phyloP scores from a whole-genome alignment of 2,888 invertebrate species.

The Andrena bucephala region DNA sequence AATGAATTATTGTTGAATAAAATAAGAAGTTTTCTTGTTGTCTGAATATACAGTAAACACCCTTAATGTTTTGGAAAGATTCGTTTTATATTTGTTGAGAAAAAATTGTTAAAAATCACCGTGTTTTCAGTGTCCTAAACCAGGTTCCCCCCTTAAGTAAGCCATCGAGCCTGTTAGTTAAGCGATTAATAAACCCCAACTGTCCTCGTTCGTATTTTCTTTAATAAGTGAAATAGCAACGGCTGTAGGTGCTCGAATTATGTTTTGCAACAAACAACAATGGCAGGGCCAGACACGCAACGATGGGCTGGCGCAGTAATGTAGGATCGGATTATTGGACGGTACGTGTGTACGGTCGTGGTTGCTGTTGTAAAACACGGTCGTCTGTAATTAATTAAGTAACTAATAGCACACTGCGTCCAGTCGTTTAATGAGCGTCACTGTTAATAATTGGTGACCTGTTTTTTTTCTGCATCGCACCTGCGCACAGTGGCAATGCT shows the following conservation, averaged over 20 bases:
- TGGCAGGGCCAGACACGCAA: slow-evolving; percentile 69
- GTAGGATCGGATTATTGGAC: slow-evolving; percentile 81
- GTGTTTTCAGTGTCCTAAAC: too few relatives aligned
- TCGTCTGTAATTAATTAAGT: slow-evolving; percentile 81
- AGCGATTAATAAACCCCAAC: too few relatives aligned
- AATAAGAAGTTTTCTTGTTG: too few relatives aligned
- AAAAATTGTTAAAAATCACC: too few relatives aligned
- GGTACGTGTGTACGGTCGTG: slow-evolving; percentile 65
- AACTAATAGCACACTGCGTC: slow-evolving; percentile 75
- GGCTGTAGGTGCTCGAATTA: slow-evolving; percentile 74
- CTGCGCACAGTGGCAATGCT: not conserved
- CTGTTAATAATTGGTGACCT: slow-evolving; percentile 46
- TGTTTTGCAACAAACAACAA: slow-evolving; percentile 82
- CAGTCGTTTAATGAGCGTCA: slow-evolving; percentile 67
- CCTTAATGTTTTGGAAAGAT: too few relatives aligned
- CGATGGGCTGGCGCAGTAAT: slow-evolving; percentile 73
- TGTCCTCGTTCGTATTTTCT: slow-evolving; percentile 58
- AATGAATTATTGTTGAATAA: too few relatives aligned
- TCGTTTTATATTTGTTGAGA: too few relatives aligned
- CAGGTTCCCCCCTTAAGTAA: too few relatives aligned
- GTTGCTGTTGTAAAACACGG: slow-evolving; percentile 75
- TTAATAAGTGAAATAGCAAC: slow-evolving; percentile 79
- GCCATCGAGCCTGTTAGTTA: too few relatives aligned
- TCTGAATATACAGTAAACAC: too few relatives aligned
- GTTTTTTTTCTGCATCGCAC: not conserved